These are phyloP conservation scores for Nemotelus pantherinus DNA, from an alignment of 2,888 invertebrate genomes.

Conservation along the genomic window DNA sequence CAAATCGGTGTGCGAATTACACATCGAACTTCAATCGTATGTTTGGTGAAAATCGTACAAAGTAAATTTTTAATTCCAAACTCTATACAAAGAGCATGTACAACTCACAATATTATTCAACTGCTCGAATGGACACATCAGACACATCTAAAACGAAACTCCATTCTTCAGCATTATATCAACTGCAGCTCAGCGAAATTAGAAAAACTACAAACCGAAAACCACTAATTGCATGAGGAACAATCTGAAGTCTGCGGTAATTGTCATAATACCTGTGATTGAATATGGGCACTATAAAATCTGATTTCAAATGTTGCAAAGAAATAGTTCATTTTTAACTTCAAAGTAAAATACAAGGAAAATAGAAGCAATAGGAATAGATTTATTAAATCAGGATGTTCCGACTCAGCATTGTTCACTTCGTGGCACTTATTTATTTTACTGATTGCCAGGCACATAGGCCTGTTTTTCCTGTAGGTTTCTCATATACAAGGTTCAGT, in stretches of 20 bases:
- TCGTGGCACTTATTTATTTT: not conserved
- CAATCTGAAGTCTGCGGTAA: slow-evolving; percentile 7
- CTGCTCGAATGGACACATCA: too few relatives aligned
- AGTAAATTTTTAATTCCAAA: too few relatives aligned
- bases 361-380: not conserved
- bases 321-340: slow-evolving; percentile 40
- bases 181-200: slow-evolving; percentile 1
- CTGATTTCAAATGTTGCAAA: not conserved
- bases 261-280: not conserved
- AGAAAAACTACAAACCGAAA: slow-evolving; percentile 39
- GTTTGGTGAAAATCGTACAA: too few relatives aligned
- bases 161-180: too few relatives aligned
- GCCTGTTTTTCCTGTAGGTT: slow-evolving; percentile 66
- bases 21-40: too few relatives aligned
- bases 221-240: slow-evolving; percentile 30
- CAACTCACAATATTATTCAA: too few relatives aligned
- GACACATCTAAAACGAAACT: too few relatives aligned
- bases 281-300: slow-evolving; percentile 31
- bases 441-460: not conserved
- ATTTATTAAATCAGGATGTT: not conserved
- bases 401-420: not conserved
- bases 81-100: too few relatives aligned
- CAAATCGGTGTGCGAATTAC: too few relatives aligned
- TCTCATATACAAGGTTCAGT: slow-evolving; percentile 76
- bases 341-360: not conserved